These are phyloP conservation scores for Hydriomena furcata DNA, from an alignment of 2,888 invertebrate genomes.

Conservation along the genomic window DNA sequence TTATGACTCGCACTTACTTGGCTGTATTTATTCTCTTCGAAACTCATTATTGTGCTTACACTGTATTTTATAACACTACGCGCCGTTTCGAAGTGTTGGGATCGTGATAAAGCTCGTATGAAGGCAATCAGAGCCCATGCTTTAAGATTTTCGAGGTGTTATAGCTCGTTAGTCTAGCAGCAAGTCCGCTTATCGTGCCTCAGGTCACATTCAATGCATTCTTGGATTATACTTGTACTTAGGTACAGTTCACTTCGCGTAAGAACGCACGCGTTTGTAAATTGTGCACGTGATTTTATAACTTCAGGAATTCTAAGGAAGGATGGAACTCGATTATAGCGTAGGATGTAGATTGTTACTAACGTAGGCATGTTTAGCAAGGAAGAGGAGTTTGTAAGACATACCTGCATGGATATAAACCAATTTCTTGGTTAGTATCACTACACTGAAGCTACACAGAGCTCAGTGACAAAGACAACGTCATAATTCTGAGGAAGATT, in stretches of 20 bases:
- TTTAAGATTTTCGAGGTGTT: conserved; percentile 16
- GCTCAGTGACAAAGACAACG: background rate
- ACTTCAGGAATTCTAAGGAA: too few relatives aligned
- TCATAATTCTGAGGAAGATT: too few relatives aligned
- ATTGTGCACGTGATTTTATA: too few relatives aligned
- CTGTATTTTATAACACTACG: background rate
- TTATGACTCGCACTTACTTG: background rate
- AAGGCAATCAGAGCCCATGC: conserved; percentile 22
- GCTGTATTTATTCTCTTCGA: background rate
- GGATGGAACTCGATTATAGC: too few relatives aligned
- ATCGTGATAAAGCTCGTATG: conserved; percentile 29
- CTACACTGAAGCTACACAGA: too few relatives aligned
- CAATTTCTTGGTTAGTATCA: too few relatives aligned
- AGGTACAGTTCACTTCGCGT: background rate
- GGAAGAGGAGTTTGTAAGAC: too few relatives aligned
- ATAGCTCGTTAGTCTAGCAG: conserved; percentile 19
- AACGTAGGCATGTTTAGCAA: too few relatives aligned
- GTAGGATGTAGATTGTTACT: too few relatives aligned
- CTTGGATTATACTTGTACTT: conserved; percentile 7
- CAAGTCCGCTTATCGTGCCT: conserved; percentile 15
- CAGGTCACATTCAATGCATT: conserved; percentile 17
- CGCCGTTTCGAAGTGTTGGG: conserved; percentile 14
- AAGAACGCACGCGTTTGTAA: too few relatives aligned
- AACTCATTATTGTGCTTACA: background rate
- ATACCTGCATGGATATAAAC: too few relatives aligned